phyloP scores from a whole-genome alignment of 2,113 vertebrate genomes.

The Oreotrochilus melanogaster region DNA sequence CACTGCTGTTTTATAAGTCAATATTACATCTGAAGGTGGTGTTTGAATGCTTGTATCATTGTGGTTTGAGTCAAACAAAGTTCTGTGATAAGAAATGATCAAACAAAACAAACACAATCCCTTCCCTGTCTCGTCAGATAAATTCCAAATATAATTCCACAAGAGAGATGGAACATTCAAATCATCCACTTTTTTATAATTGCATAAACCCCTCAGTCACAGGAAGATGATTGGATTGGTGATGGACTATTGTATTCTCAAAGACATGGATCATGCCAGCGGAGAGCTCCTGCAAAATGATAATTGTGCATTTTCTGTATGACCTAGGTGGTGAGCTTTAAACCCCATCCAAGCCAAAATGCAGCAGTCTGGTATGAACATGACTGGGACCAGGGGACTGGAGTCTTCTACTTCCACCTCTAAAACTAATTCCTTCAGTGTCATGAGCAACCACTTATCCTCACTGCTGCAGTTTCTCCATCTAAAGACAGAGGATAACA shows the following conservation, averaged over 20 bases:
- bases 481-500: not conserved
- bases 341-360: conserved; percentile 47
- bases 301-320: not conserved
- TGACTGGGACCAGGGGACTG: conserved; percentile 18
- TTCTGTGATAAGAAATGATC: conserved; percentile 79
- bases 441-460: conserved; percentile 42
- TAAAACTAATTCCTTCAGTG: conserved; percentile 62
- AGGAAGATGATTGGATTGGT: conserved; percentile 70
- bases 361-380: not conserved
- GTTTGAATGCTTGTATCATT: conserved; percentile 72
- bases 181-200: conserved; percentile 73
- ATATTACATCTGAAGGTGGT: conserved; percentile 76
- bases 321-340: conserved; percentile 17
- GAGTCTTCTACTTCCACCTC: conserved; percentile 2
- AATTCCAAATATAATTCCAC: conserved; percentile 76
- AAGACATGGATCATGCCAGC: conserved; percentile 56
- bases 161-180: conserved; percentile 69
- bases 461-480: conserved; percentile 22
- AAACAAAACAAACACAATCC: conserved; percentile 78
- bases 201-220: conserved; percentile 72
- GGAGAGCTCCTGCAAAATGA: conserved; percentile 41
- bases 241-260: conserved; percentile 63
- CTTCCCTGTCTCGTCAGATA: conserved; percentile 49
- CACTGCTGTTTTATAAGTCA: conserved; percentile 78
- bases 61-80: conserved; percentile 76